phyloP scores from a whole-genome alignment of 2,797 vertebrate genomes.

The Mergus octosetaceus region DNA sequence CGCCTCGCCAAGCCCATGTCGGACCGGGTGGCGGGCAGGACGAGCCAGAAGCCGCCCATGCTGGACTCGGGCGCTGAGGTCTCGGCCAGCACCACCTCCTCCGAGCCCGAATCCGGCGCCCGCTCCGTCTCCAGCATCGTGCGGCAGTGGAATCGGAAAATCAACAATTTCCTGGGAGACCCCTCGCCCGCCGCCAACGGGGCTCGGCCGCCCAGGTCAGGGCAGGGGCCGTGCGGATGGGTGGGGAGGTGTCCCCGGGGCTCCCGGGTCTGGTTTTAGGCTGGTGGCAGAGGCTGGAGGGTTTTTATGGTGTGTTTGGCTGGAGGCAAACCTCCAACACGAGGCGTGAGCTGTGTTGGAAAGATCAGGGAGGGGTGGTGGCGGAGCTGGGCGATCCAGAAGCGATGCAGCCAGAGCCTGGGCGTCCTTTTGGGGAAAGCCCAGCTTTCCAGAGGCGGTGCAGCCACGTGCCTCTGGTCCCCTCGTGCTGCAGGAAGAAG shows the following conservation, averaged over 20 bases:
- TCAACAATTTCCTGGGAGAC: slow-evolving; percentile 87
- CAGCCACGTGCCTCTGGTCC: background rate
- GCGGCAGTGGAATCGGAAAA: slow-evolving; percentile 95
- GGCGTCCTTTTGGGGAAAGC: background rate
- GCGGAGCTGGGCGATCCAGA: background rate
- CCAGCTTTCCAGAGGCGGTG: background rate
- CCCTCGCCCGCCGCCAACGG: slow-evolving; percentile 65
- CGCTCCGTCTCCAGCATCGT: slow-evolving; percentile 92
- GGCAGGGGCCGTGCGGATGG: background rate
- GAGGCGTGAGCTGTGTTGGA: background rate
- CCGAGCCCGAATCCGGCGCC: slow-evolving; percentile 83
- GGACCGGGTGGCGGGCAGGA: slow-evolving; percentile 87
- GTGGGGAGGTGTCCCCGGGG: background rate
- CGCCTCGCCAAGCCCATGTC: slow-evolving; percentile 95
- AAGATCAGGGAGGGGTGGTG: background rate
- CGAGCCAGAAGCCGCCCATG: slow-evolving; percentile 78
- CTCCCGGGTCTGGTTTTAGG: background rate
- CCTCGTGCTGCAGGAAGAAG: slow-evolving; percentile 83
- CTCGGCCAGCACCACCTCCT: slow-evolving; percentile 90
- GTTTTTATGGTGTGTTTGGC: background rate
- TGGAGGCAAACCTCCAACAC: background rate
- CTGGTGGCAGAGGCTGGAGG: background rate
- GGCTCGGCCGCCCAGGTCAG: slow-evolving; percentile 79
- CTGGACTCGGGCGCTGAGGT: slow-evolving; percentile 89
- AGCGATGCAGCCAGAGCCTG: background rate